These are phyloP conservation scores for Sepioteuthis lessoniana DNA, from an alignment of 2,888 invertebrate genomes.

Conservation along the genomic window DNA sequence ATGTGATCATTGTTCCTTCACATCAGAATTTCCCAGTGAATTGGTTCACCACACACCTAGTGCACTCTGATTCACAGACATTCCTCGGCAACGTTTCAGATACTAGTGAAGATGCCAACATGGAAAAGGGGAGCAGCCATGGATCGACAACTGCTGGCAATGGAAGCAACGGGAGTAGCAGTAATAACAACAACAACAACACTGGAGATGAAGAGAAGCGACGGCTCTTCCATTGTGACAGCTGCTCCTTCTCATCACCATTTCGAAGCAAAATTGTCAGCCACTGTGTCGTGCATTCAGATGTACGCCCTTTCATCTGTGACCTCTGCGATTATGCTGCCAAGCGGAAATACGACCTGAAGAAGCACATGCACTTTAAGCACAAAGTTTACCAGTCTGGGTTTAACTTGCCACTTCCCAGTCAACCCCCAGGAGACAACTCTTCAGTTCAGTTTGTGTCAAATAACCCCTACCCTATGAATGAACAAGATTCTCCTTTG, in stretches of 20 bases:
- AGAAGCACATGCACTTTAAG: constrained; percentile 56
- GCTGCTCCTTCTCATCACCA: constrained; percentile 55
- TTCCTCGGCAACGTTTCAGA: constrained; percentile 36
- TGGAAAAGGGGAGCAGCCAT: background rate
- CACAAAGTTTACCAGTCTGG: constrained; percentile 51
- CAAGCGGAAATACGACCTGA: constrained; percentile 57
- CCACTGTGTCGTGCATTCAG: constrained; percentile 58
- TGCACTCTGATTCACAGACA: constrained; percentile 11
- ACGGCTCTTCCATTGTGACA: constrained; percentile 51
- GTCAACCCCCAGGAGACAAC: background rate
- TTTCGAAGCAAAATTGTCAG: constrained; percentile 56
- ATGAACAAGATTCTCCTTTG: background rate
- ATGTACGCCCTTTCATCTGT: constrained; percentile 56
- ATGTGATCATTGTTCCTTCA: constrained; percentile 42
- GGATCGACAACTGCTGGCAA: background rate
- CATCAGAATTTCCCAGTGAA: background rate
- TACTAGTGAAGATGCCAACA: background rate
- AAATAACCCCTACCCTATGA: background rate
- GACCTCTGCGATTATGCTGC: constrained; percentile 57
- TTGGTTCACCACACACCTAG: background rate
- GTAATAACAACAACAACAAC: background rate
- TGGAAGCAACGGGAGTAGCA: background rate
- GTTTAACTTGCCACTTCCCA: constrained; percentile 40
- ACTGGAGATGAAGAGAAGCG: constrained; percentile 25
- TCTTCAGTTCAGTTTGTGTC: constrained; percentile 10